Base-by-base conservation (phyloP, 2,888 invertebrate genomes). In the Sycophila texana region DNA sequence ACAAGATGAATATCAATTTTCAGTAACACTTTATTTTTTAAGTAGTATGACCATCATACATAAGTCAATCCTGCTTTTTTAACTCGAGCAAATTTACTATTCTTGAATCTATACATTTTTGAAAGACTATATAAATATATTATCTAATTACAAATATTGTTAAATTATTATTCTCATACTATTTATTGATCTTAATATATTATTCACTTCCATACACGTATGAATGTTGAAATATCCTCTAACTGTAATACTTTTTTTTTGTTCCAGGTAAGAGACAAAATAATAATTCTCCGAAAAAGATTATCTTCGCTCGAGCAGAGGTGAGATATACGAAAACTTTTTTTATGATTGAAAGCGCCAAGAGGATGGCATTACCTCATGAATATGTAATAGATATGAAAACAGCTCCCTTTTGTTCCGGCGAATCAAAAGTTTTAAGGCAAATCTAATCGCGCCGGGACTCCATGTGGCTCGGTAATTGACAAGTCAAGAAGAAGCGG, bases 191-290 rank as follows among this genome's bases (percentile, higher is more conserved):
- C 53, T 39, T 39, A 30, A 18, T 55, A 30, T 55, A 12, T 49
- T 30, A 30, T 39, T 10, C 39, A 10, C 7, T 10, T 39, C 10
- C 10, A 39, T 39, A 1, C 10, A 39, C 1, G 39, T 39, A 39
- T 4, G 39, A 39, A 39, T 39, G 10, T 39, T 10, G 5, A 39
- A 39, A 13, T 53, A 53, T 53, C 2, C 53, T n/a, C 14, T 53
- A 14, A n/a, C n/a, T 1, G 16, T 66, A 1, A 7, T 47, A n/a
- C n/a, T n/a, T 39, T 63, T 18, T 66, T 18, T 55, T 13, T 70
- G 76, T 76, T 76, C 4, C 30, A 76, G 76, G 70, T 76, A 76
- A 26, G 70, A 70, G 57, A 4, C 14, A 61, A n/a, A n/a, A n/a
- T 12, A 16, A 49, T 61, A 55, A 55, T 68, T 58, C 57, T 26